Evolutionary conservation across 2,888 invertebrate species (phyloP).

Genomic region (Rotaria magnacalcarata): DNA sequence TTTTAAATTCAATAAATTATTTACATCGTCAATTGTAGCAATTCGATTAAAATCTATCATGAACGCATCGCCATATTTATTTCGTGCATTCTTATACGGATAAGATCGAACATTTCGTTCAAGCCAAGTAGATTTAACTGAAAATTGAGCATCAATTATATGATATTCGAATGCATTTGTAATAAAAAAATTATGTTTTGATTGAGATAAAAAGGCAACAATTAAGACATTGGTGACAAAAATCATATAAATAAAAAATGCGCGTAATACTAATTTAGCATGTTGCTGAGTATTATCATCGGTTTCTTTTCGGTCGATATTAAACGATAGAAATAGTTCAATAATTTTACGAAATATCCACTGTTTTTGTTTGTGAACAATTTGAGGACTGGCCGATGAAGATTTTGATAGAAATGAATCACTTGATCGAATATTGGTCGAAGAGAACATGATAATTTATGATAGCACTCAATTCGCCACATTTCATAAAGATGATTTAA

Average conservation of each 20-base stretch:
- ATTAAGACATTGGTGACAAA: not conserved
- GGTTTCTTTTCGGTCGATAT: not conserved
- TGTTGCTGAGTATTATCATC: not conserved
- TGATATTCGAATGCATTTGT: constrained; percentile 4
- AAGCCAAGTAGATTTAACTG: not conserved
- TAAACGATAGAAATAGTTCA: not conserved
- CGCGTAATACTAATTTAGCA: constrained; percentile 16
- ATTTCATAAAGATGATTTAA: not conserved
- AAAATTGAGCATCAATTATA: not conserved
- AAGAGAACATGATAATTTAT: not conserved
- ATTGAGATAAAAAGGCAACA: not conserved
- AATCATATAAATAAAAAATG: not conserved
- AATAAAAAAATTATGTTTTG: not conserved
- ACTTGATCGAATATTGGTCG: not conserved
- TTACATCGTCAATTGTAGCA: not conserved
- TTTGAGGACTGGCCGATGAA: not conserved
- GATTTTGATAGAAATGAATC: not conserved
- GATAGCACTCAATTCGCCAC: not conserved
- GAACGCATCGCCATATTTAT: not conserved
- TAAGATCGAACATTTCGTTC: not conserved
- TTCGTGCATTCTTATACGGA: not conserved
- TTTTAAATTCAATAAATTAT: not conserved
- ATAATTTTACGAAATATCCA: not conserved
- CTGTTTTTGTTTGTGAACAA: not conserved
- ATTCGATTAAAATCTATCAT: not conserved